Percentiles rank a stretch among this genome's conserved stretches.
Evolutionary conservation across 2,113 vertebrate genomes (phyloP).

Genomic region (Bos javanicus): DNA sequence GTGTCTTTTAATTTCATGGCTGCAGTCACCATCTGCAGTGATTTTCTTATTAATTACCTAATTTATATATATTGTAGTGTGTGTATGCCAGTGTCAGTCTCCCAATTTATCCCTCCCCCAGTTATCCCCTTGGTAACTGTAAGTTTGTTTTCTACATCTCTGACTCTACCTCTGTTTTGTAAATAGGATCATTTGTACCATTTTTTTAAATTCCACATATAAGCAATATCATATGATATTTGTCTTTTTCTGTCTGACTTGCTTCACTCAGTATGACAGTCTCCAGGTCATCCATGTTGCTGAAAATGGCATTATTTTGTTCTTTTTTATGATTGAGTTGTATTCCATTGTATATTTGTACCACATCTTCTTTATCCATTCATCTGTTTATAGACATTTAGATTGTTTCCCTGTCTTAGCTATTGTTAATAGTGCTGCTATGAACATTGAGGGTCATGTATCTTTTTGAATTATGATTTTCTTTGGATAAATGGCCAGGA

Average conservation of each 20-base stretch:
- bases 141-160: background rate
- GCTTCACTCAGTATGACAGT: background rate
- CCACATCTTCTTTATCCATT: background rate
- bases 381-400: background rate
- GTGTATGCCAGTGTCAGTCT: background rate
- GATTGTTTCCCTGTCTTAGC: background rate
- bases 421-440: background rate
- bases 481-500: background rate
- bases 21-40: too few relatives aligned
- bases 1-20: too few relatives aligned
- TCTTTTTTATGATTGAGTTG: background rate
- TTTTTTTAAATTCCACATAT: background rate
- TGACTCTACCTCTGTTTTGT: background rate
- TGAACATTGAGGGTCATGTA: too few relatives aligned
- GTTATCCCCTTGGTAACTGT: background rate
- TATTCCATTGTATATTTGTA: background rate
- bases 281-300: background rate
- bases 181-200: background rate
- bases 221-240: background rate
- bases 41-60: background rate
- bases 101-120: background rate
- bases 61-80: background rate
- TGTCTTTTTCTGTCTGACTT: background rate
- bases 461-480: background rate
- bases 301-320: background rate